Base-by-base conservation (phyloP, 2,113 vertebrate species). In the Platysteira castanea region DNA sequence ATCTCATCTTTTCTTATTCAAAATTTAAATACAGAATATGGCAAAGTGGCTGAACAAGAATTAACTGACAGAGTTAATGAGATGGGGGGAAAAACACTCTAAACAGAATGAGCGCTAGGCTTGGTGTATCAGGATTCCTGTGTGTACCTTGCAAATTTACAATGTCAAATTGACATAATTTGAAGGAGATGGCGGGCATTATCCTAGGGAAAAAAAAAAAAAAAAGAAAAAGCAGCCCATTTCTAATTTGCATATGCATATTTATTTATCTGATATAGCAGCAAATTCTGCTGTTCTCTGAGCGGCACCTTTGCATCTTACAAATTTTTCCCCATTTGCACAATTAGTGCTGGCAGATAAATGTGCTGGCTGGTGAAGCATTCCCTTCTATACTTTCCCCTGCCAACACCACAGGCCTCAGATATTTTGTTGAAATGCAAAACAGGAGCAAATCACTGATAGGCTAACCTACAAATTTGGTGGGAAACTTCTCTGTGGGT, bases 181-280 rank as follows among this genome's bases (percentile, higher is more conserved):
- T 96, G 90, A 95, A 91, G 86, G 86, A 95, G 90, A 89, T 74
- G 56, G 80, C 44, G 8, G 50, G 41, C 59, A 94, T 91, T 96
- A 94, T 75, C 53, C 13, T 41, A 50, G 23, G 5, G n/a, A n/a
- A n/a, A n/a, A n/a, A n/a, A 19, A 69, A 77, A 70, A 46, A 75
- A 69, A 54, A 79, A 60, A 31, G 4, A 17, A 84, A 80, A 87
- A 56, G 16, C n/a, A 92, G 5, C 31, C 23, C n/a, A 42, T 89
- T 79, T 89, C 22, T 86, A 88, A 95, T 96, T 92, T 96, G 68
- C 96, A 93, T 96, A 91, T 91, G 77, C 77, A 91, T 97, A 96
- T 93, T 96, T 95, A 95, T 96, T 97, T 96, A 89, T 95, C 82
- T 22, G 2, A 89, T 92, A 93, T 54, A 94, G 63, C 77, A 95